Conservation (phyloP, 1,140 invertebrate species). For the Trissolcus basalis region DNA sequence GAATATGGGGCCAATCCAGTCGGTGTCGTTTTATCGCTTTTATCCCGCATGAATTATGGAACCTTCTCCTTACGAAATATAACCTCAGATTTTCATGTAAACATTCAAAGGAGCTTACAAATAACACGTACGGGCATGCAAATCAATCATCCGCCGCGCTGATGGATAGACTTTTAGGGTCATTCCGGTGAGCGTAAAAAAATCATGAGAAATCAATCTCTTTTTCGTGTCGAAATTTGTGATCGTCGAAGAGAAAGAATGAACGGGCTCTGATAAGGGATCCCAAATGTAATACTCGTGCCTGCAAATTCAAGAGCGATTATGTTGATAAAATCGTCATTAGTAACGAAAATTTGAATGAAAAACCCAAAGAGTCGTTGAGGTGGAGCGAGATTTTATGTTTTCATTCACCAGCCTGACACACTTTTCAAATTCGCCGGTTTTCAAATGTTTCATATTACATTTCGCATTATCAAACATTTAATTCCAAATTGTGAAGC, state of each 20-base stretch:
- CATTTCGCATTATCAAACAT: conserved; percentile 29
- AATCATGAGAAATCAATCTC: no score
- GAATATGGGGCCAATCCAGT: conserved; percentile 8
- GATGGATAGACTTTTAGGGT: conserved; percentile 31
- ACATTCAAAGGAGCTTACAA: conserved; percentile 27
- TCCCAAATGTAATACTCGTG: background rate
- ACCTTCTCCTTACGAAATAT: conserved; percentile 11
- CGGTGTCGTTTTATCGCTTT: conserved; percentile 12
- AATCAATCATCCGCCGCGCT: conserved; percentile 35
- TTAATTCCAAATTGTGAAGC: conserved; percentile 20
- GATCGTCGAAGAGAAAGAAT: no score
- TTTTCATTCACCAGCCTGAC: conserved; percentile 35
- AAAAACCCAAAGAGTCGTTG: conserved; percentile 24
- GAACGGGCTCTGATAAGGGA: no score
- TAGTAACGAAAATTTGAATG: conserved; percentile 40
- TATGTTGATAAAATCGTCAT: conserved; percentile 42
- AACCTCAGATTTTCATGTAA: conserved; percentile 8
- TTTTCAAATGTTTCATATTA: conserved; percentile 36
- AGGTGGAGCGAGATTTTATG: conserved; percentile 35
- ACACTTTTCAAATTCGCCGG: conserved; percentile 23
- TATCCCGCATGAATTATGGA: conserved; percentile 23
- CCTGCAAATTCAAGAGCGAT: conserved; percentile 28
- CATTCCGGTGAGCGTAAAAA: conserved; percentile 16
- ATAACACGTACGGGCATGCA: conserved; percentile 29
- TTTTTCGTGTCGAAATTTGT: no score